Percentiles rank a stretch among this genome's conserved stretches.
Conservation (phyloP, 1,140 invertebrate genomes). For the Drosophila sp. region DNA sequence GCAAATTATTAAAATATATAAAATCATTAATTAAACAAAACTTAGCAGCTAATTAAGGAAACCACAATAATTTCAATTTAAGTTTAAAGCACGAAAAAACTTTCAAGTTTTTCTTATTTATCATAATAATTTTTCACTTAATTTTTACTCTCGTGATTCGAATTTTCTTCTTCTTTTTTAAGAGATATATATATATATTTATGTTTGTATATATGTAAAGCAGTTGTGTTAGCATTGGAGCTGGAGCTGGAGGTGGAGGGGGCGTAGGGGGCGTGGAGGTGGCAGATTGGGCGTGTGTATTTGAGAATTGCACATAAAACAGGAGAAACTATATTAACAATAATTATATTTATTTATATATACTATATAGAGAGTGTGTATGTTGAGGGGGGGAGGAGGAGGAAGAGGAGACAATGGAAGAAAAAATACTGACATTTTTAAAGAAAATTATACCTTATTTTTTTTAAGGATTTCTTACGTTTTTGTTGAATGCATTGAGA, state of each 20-base stretch:
- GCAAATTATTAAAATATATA: slow-evolving; percentile 37
- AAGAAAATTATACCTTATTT: slow-evolving; percentile 4
- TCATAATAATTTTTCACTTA: slow-evolving; percentile 27
- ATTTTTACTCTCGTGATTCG: slow-evolving; percentile 48
- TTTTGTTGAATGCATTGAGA: slow-evolving; percentile 14
- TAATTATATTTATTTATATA: slow-evolving; percentile 17
- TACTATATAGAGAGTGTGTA: neutral
- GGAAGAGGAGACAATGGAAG: neutral
- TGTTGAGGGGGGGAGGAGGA: neutral
- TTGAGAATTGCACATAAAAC: slow-evolving; percentile 36
- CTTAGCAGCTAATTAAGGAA: slow-evolving; percentile 78
- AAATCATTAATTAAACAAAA: slow-evolving; percentile 39
- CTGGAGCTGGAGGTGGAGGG: too few relatives aligned
- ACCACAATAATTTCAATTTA: slow-evolving; percentile 69
- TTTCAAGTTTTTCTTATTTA: slow-evolving; percentile 14
- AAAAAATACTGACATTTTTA: slow-evolving; percentile 32
- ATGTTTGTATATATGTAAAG: slow-evolving; percentile 5
- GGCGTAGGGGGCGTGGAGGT: neutral
- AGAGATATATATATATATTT: neutral
- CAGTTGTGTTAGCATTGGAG: slow-evolving; percentile 12
- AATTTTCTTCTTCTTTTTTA: slow-evolving; percentile 15
- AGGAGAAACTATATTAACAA: slow-evolving; percentile 18
- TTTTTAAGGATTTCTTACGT: slow-evolving; percentile 7
- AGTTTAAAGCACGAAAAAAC: slow-evolving; percentile 49
- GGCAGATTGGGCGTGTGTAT: slow-evolving; percentile 5